Conservation (phyloP, 2,797 vertebrate species). For the Thamnophis elegans region DNA sequence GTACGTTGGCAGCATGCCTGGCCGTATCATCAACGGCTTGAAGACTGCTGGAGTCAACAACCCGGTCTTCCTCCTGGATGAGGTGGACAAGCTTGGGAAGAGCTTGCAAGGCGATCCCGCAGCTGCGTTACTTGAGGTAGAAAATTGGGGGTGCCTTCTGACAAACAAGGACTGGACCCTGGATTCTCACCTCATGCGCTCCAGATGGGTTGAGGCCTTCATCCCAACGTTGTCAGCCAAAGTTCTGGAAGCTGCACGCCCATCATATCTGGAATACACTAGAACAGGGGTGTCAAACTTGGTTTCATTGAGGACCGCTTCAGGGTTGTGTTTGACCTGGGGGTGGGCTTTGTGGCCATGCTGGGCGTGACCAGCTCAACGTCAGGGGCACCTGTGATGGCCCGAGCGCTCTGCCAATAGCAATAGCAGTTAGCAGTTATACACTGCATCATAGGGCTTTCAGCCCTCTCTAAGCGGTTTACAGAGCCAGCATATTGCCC, state of each 20-base stretch:
- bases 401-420: no score
- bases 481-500: no score
- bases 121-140: constrained; percentile 93
- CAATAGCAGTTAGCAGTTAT: no score
- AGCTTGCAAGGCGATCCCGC: constrained; percentile 96
- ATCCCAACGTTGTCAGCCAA: background rate
- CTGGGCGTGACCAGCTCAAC: no score
- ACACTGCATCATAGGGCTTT: no score
- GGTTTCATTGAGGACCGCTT: no score
- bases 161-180: background rate
- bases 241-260: background rate
- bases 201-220: background rate
- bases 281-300: no score
- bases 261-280: background rate
- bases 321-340: no score
- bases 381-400: no score
- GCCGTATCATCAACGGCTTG: constrained; percentile 93
- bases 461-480: no score
- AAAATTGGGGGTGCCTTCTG: constrained; percentile 25
- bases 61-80: constrained; percentile 93
- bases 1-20: constrained; percentile 97
- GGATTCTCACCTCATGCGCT: background rate
- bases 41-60: constrained; percentile 93
- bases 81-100: constrained; percentile 96
- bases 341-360: no score